A percentile compares a stretch with the other conserved stretches of the same genome.
These are phyloP conservation scores for Eremobia ochroleuca DNA, from an alignment of 2,888 invertebrate genomes.

Conservation along the genomic window DNA sequence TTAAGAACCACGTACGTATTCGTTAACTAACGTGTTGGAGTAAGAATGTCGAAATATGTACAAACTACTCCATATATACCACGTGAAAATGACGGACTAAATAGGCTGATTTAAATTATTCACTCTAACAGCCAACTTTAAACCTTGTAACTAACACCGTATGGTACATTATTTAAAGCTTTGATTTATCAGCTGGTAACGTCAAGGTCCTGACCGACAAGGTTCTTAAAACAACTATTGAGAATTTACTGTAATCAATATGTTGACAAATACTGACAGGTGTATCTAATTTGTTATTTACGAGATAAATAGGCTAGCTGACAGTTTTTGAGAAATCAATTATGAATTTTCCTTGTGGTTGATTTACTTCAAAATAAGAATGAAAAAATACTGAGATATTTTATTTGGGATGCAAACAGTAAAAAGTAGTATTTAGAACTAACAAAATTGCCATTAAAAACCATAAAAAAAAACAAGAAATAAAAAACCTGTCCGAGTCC, in stretches of 20 bases:
- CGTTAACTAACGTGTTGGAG: background rate
- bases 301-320: background rate
- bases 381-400: too few species aligned
- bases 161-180: background rate
- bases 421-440: too few species aligned
- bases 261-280: background rate
- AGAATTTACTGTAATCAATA: background rate
- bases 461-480: too few species aligned
- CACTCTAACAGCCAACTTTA: background rate
- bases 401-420: too few species aligned
- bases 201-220: background rate
- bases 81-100: background rate
- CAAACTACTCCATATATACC: background rate
- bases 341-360: background rate
- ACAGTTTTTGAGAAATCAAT: background rate
- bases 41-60: constrained; percentile 9
- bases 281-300: background rate
- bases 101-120: background rate
- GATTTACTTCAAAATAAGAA: background rate
- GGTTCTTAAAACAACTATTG: background rate
- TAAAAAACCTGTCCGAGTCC: too few species aligned
- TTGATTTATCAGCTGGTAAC: background rate
- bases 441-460: too few species aligned
- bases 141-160: background rate
- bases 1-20: background rate